phyloP scores from a whole-genome alignment of 2,888 invertebrate genomes.

The Masnerella sp. region DNA sequence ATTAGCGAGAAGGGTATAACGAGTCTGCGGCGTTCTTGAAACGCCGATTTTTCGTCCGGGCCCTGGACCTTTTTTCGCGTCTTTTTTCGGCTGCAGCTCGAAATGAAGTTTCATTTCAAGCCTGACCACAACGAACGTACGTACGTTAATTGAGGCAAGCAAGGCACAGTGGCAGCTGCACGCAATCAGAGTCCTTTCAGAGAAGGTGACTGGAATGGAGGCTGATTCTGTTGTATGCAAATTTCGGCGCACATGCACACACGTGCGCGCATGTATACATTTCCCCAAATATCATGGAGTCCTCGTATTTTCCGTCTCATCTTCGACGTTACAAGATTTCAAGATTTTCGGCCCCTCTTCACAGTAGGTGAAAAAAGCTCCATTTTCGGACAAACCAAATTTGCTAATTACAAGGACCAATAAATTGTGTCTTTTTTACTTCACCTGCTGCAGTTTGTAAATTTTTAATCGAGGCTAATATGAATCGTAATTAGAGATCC shows the following conservation, averaged over 20 bases:
- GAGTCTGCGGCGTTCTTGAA: no score
- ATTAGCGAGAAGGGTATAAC: no score
- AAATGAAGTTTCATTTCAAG: slow-evolving; percentile 52
- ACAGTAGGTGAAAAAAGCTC: no score
- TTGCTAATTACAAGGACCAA: slow-evolving; percentile 25
- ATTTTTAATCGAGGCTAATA: slow-evolving; percentile 21
- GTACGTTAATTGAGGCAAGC: slow-evolving; percentile 55
- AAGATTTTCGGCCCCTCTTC: no score
- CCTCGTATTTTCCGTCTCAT: slow-evolving; percentile 39
- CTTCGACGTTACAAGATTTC: no score
- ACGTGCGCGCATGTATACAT: background rate
- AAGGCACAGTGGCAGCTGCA: slow-evolving; percentile 43
- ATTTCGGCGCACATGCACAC: slow-evolving; percentile 41
- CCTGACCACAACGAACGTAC: slow-evolving; percentile 52
- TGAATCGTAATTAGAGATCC: slow-evolving; percentile 48
- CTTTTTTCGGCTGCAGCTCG: slow-evolving; percentile 10
- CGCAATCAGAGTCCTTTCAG: slow-evolving; percentile 60
- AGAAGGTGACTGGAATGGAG: slow-evolving; percentile 46
- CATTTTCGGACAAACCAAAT: no score
- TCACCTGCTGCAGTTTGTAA: slow-evolving; percentile 26
- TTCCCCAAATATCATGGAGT: slow-evolving; percentile 23
- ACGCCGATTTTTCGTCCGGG: slow-evolving; percentile 5
- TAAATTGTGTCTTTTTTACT: slow-evolving; percentile 28
- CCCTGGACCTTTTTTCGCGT: background rate
- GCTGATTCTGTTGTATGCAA: slow-evolving; percentile 58